Evolutionary conservation across 2,797 vertebrate species (phyloP).

Genomic region (Artibeus lituratus): DNA sequence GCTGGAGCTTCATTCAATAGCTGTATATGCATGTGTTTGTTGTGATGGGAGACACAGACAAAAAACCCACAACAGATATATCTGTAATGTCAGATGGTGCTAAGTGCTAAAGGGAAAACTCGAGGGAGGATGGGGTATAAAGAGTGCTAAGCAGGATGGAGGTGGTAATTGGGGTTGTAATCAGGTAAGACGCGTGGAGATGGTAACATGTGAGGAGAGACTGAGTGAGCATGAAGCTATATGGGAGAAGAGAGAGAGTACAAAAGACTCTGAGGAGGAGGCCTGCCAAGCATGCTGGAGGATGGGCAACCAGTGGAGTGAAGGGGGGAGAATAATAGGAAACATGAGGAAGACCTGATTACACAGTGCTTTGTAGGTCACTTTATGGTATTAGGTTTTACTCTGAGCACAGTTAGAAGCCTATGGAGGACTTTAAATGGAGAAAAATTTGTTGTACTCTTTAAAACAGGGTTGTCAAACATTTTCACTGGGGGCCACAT

Average conservation of each 20-base stretch:
- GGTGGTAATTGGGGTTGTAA: background rate
- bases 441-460: background rate
- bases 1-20: background rate
- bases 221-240: background rate
- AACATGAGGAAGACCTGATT: background rate
- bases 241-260: background rate
- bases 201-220: background rate
- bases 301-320: background rate
- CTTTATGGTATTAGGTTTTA: background rate
- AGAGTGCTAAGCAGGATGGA: background rate
- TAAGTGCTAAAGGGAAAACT: background rate
- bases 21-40: background rate
- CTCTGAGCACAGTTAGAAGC: background rate
- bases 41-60: too few relatives aligned
- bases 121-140: background rate
- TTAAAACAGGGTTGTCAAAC: too few relatives aligned
- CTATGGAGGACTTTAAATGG: background rate
- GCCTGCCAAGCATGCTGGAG: background rate
- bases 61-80: background rate
- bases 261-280: background rate
- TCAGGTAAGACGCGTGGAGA: background rate
- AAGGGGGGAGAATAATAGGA: background rate
- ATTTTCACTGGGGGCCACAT: too few relatives aligned
- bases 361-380: background rate
- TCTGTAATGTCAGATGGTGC: background rate